Base-by-base conservation (phyloP, 2,888 invertebrate genomes). In the Lycia hirtaria region DNA sequence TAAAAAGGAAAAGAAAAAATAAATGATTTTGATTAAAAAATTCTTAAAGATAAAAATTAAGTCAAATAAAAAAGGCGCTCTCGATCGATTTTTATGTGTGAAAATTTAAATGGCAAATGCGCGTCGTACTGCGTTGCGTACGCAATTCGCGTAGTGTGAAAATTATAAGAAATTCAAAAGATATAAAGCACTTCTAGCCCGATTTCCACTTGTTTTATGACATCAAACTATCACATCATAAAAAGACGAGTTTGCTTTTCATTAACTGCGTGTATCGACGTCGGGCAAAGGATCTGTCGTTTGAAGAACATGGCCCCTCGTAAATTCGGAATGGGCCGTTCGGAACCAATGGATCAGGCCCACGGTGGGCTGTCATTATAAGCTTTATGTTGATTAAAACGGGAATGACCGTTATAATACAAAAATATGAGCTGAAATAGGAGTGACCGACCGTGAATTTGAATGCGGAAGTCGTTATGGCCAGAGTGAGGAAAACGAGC, bases 301-400 rank as follows among this genome's bases (percentile, higher is more conserved):
- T 72, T 74, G 75, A 72, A 69, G 73, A 68, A 66, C 66, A 54
- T 56, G 67, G 62, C 64, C 38, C 51, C 57, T 72, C 78, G 69
- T 83, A 81, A 83, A 74, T 65, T 67, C 53, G 68, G 72, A 80
- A 80, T 78, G 71, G 71, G 57, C 69, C 68, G 68, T 77, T 65
- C 70, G 72, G 71, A 70, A 61, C 50, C 67, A 45, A 62, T 55
- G 61, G 62, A 61, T 63, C 60, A 49, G 51, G 30, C 32, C 45
- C 26, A 37, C 63, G 65, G 70, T 65, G 66, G 59, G 40, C 68
- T 62, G 58, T 64, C 49, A 65, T 65, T 52, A 68, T 48, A 28
- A 41, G 32, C 45, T 78, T 77, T 72, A 76, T 73, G 75, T 64
- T 82, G 78, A 81, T 83, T 80, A 78, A 80, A 76, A 60, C 60